Conservation (phyloP, 2,113 vertebrate species). For the Mustelus asterias region DNA sequence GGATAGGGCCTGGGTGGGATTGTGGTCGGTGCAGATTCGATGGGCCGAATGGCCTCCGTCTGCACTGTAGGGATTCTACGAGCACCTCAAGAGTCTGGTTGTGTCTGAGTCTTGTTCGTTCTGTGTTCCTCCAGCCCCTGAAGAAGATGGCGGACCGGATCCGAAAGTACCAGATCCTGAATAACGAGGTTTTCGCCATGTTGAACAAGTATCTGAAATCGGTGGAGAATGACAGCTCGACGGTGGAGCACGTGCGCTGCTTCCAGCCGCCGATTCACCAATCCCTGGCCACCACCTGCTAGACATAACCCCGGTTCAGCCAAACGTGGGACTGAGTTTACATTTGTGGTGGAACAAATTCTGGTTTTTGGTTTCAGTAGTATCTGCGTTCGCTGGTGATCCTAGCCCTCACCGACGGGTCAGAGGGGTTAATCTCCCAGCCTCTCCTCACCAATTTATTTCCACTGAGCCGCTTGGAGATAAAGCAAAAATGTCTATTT, state of each 20-base stretch:
- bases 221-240: slow-evolving; percentile 95
- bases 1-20: too few relatives aligned
- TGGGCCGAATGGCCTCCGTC: neutral
- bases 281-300: slow-evolving; percentile 96
- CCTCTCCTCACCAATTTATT: neutral
- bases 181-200: slow-evolving; percentile 98
- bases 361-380: neutral
- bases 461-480: neutral
- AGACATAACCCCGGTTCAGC: slow-evolving; percentile 40
- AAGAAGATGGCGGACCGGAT: slow-evolving; percentile 99
- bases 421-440: neutral
- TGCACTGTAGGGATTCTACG: neutral
- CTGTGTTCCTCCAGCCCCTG: slow-evolving; percentile 65
- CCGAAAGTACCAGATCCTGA: slow-evolving; percentile 97
- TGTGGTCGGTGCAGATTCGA: neutral
- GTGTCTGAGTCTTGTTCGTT: neutral
- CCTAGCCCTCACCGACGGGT: neutral
- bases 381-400: neutral
- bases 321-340: neutral
- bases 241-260: slow-evolving; percentile 95
- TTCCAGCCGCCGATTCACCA: slow-evolving; percentile 99
- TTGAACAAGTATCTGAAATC: slow-evolving; percentile 99
- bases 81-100: neutral
- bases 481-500: neutral
- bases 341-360: neutral